Evolutionary conservation across 2,888 invertebrate genomes (phyloP), one percentile per base, ranked within the genome.

Genomic region (Scaptomyza polygonia): DNA sequence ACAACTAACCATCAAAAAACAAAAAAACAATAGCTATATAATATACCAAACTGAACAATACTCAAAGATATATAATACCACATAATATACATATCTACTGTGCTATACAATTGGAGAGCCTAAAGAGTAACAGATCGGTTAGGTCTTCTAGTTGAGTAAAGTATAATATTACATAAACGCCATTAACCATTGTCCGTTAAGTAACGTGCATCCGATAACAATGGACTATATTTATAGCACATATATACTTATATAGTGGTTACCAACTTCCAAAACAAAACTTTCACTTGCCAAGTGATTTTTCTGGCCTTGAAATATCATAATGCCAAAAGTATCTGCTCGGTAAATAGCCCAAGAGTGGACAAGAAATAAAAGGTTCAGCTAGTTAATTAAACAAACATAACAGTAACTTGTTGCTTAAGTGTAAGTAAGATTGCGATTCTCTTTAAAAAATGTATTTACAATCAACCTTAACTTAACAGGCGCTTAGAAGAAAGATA

Each of bases 201-300:
- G 55, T 61, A 61, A 63, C 43, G 53, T 73, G 54, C 62, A 42
- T 54, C 57, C 64, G 40, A 30, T 63, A 55, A 43, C 55, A 53
- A 51, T 29, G 27, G 55, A 43, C 61, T 18, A 40, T 14, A 55
- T 25, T 16, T 32, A n/a, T n/a, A 42, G 18, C 25, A 9, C 45
- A 43, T 7, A n/a, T 40, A 2, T 8, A 11, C 9, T 3, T 11
- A 12, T 34, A 8, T 7, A 36, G 36, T 36, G 18, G 18, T 43
- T 30, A 27, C 25, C 30, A 43, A 36, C 9, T 42, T 36, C 4
- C 16, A 30, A 64, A 51, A 40, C 55, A 49, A 48, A 29, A 65
- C 74, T 74, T 74, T 74, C 75, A 70, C 70, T 55, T 58, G 51
- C 45, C 21, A 54, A 57, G 47, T 55, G 43, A 32, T 36, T 54